phyloP scores from a whole-genome alignment of 2,113 vertebrate genomes.

The Numida meleagris region DNA sequence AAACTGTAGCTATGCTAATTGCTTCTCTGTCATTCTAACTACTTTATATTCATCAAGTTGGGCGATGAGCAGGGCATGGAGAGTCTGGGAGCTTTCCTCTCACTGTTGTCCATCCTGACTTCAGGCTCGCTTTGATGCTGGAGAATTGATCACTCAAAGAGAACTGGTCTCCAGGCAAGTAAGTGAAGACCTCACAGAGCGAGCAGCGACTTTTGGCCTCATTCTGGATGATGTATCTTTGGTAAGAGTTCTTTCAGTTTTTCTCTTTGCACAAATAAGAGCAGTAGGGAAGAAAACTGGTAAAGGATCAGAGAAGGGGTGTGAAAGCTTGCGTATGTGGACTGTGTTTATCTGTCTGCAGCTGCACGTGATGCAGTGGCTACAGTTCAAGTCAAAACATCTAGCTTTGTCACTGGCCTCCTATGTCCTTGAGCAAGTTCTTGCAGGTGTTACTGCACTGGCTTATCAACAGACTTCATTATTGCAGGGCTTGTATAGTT shows the following conservation, averaged over 20 bases:
- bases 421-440: background rate
- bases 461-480: background rate
- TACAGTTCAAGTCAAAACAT: background rate
- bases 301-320: background rate
- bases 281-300: background rate
- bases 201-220: constrained; percentile 93
- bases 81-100: background rate
- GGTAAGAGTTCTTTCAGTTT: constrained; percentile 70
- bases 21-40: background rate
- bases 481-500: background rate
- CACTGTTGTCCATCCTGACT: background rate
- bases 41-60: background rate
- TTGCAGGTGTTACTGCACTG: background rate
- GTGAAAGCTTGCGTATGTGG: accelerated
- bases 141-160: constrained; percentile 96
- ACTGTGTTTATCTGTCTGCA: no score
- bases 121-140: constrained; percentile 96
- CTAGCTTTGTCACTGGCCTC: background rate
- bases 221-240: constrained; percentile 96
- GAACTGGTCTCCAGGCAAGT: constrained; percentile 96
- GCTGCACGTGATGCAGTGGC: accelerated
- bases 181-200: constrained; percentile 94
- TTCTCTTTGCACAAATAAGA: background rate
- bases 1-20: background rate
- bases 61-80: background rate